Evolutionary conservation across 2,113 vertebrate species (phyloP), one percentile per base, ranked within the genome.

Genomic region (Nycticorax nycticorax): DNA sequence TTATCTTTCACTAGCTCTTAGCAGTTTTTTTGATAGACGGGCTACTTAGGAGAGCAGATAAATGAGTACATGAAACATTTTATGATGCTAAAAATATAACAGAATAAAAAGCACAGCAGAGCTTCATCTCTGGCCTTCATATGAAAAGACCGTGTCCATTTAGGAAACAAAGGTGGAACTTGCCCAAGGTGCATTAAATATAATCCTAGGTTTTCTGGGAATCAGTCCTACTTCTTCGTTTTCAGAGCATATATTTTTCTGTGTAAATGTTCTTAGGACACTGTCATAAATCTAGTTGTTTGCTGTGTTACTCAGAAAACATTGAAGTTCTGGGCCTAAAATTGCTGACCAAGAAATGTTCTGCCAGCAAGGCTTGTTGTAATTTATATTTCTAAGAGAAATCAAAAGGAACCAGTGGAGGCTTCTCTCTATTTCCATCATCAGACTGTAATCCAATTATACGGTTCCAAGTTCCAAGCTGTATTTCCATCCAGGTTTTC

Each of bases 261-360:
- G 63, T 88, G 41, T 66, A 91, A 94, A 89, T 53, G 43, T 86
- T 95, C 72, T 81, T 84, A 81, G 52, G 83, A 73, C 68, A 60
- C 41, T 64, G 81, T 80, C 59, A 84, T 92, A 88, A 97, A 93
- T 96, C 88, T 68, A 21, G 64, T 76, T 92, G 63, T 39, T 91
- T 92, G 16, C 30, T 95, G 35, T 92, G 41, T 85, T 94, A 50
- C 62, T 93, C 48, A 33, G 53, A 92, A 80, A 94, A 57, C 92
- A 43, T 52, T 78, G 62, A 97, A 90, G 50, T 86, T 96, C 96
- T 92, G 77, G 71, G 68, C 92, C 95, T 94, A 75, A 96, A 98
- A 92, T 66, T 55, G 55, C 94, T 96, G 87, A 98, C 88, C 96
- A 96, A 95, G 85, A 97, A 97, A 95, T 92, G 94, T 96, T 96